phyloP scores from a whole-genome alignment of 2,113 vertebrate genomes.

The Todiramphus chloris region DNA sequence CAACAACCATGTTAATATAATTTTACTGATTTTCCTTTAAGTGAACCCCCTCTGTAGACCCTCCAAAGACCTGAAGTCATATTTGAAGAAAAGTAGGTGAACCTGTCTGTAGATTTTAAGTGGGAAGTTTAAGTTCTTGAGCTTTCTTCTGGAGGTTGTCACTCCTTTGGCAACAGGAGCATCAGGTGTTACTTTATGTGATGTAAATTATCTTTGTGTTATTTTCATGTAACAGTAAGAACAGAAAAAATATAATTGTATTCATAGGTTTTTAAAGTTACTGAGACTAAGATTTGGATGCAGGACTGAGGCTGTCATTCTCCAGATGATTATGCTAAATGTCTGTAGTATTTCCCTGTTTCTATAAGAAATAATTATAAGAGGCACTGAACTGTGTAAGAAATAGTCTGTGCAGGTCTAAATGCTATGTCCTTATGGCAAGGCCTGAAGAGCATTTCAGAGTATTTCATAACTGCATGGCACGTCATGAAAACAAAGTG shows the following conservation, averaged over 20 bases:
- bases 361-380: not conserved
- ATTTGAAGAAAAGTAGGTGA: not conserved
- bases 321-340: not conserved
- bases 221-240: not conserved
- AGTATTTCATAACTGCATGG: not conserved
- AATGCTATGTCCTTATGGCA: fast-evolving
- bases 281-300: not conserved
- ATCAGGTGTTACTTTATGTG: not conserved
- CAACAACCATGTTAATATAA: not conserved
- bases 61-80: not conserved
- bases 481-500: not conserved
- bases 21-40: not conserved
- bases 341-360: fast-evolving
- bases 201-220: not conserved
- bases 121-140: not conserved
- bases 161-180: not conserved
- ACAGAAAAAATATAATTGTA: not conserved
- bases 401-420: not conserved
- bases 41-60: not conserved
- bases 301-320: not conserved
- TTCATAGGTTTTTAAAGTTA: not conserved
- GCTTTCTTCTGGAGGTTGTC: not conserved
- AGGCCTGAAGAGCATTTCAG: not conserved
- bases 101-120: not conserved
- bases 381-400: not conserved